Evolutionary conservation across 2,888 invertebrate genomes (phyloP), one percentile per base, ranked within the genome.

Genomic region (Tenthredo amoena): DNA sequence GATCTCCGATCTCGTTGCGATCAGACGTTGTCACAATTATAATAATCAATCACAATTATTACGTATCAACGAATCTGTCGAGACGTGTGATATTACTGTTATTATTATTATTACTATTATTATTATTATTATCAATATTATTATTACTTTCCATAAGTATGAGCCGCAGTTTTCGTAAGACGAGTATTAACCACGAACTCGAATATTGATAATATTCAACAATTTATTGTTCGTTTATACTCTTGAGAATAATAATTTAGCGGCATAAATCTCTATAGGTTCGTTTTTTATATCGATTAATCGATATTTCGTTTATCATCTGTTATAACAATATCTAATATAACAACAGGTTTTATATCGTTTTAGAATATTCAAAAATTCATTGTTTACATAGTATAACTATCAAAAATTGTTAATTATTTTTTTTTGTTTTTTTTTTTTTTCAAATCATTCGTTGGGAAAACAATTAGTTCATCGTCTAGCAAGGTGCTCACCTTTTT

Each of bases 1-100:
- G 37, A 37, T 15, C 31, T 15, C 40, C 21, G 21, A 21, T 43
- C 10, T 40, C 21, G n/a, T 74, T 74, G 18, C 68, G 26, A 26
- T 18, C 34, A 68, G 4, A 34, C 31, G 34, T 68, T 12, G 34
- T 34, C 68, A 34, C 43, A 74, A 62, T 26, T 18, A 37, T 34
- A 37, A 71, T 37, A 34, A 31, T 18, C n/a, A 71, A 71, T 71
- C 71, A 71, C 71, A 71, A 34, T 37, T 34, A 71, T 71, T 18
- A 31, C 15, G 15, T n/a, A n/a, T 37, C 34, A 71, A 37, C 37
- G 62, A 74, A 21, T 21, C 43, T 74, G 21, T 43, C 0, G 12
- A 74, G 43, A 43, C 18, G 21, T 74, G 1, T 74, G 15, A 34
- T 18, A 71, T 68, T 71, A 37, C n/a, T 12, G 43, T 72, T 43